These are phyloP conservation scores for Miichthys miiuy DNA, from an alignment of 2,797 vertebrate genomes.

Conservation along the genomic window DNA sequence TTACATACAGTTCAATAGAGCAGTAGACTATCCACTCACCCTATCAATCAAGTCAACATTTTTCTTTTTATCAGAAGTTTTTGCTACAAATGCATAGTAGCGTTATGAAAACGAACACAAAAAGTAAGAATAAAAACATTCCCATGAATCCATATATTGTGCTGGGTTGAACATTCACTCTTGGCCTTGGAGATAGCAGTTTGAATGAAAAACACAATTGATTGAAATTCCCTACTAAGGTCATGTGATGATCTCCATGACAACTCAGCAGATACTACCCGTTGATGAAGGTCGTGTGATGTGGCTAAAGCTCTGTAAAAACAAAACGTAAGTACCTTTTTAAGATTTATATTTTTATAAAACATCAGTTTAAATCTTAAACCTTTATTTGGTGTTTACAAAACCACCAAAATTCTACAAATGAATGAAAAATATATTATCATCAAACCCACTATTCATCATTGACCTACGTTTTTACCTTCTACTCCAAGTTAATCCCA, in stretches of 20 bases:
- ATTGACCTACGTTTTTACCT: neutral
- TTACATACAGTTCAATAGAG: constrained; percentile 23
- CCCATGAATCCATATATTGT: neutral
- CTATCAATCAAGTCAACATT: constrained; percentile 11
- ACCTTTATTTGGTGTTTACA: neutral
- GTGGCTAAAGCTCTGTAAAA: neutral
- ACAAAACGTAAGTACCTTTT: neutral
- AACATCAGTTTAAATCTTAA: neutral
- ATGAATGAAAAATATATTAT: neutral
- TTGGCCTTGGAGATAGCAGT: neutral
- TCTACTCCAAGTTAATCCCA: neutral
- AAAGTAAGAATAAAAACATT: neutral
- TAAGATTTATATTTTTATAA: neutral
- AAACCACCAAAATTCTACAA: neutral
- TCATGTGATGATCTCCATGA: neutral
- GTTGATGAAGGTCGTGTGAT: neutral
- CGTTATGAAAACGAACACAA: constrained; percentile 8
- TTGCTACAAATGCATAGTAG: neutral
- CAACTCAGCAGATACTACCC: neutral
- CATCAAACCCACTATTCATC: too few relatives aligned
- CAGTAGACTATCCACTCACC: neutral
- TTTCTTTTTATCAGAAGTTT: neutral
- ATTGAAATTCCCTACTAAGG: neutral
- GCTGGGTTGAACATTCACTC: neutral
- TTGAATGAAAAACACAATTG: neutral